Conservation (phyloP, 2,797 vertebrate genomes). For the Gadopsis marmoratus region DNA sequence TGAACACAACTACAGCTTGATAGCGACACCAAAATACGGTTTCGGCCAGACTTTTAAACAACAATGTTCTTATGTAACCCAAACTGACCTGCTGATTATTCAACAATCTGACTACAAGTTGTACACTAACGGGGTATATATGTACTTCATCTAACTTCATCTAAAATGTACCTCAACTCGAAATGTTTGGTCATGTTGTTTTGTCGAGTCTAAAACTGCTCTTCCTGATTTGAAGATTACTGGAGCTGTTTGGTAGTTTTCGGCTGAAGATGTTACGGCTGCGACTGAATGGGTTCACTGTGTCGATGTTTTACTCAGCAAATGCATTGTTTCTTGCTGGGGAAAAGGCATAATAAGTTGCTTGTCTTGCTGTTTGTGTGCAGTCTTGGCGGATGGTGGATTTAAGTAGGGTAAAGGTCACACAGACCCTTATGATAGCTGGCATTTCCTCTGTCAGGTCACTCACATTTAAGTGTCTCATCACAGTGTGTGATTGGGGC, state of each 20-base stretch:
- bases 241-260: slow-evolving; percentile 45
- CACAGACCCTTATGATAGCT: slow-evolving; percentile 56
- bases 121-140: not conserved
- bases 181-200: slow-evolving; percentile 1
- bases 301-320: slow-evolving; percentile 64
- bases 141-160: too few species aligned
- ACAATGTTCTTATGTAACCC: not conserved
- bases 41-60: not conserved
- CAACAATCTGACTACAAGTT: not conserved
- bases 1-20: not conserved
- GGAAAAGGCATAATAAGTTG: slow-evolving; percentile 66
- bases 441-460: slow-evolving; percentile 44
- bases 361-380: slow-evolving; percentile 70
- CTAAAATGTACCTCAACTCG: not conserved
- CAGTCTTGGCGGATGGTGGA: slow-evolving; percentile 56
- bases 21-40: not conserved
- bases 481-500: not conserved
- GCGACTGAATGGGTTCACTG: slow-evolving; percentile 66
- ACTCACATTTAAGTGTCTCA: slow-evolving; percentile 6
- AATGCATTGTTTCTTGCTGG: slow-evolving; percentile 71
- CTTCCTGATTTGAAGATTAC: slow-evolving; percentile 15
- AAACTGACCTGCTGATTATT: not conserved
- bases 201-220: slow-evolving; percentile 22
- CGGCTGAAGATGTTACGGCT: slow-evolving; percentile 57
- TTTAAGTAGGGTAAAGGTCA: slow-evolving; percentile 74